phyloP scores from a whole-genome alignment of 1,140 invertebrate genomes.

The Caenorhabditis latens region DNA sequence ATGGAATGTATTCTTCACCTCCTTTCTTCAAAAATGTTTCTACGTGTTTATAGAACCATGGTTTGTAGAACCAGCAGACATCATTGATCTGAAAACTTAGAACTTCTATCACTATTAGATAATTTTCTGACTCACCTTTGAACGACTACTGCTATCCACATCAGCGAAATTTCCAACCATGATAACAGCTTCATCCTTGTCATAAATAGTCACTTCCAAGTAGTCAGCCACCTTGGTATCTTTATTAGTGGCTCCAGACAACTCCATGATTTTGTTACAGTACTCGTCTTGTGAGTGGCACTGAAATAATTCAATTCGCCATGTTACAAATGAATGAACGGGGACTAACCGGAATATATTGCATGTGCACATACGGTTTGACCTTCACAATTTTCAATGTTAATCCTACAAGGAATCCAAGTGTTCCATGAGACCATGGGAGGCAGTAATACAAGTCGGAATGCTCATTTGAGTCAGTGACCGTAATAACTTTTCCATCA shows the following conservation, averaged over 20 bases:
- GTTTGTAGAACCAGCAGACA: constrained; percentile 81
- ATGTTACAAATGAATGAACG: neutral
- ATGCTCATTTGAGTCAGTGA: constrained; percentile 79
- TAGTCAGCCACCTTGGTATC: constrained; percentile 79
- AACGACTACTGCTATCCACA: constrained; percentile 71
- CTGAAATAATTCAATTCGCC: constrained; percentile 54
- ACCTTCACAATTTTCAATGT: constrained; percentile 79
- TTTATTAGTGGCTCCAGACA: constrained; percentile 79
- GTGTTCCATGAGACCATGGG: constrained; percentile 81
- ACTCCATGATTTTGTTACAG: constrained; percentile 80
- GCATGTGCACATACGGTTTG: constrained; percentile 80
- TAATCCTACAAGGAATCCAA: constrained; percentile 81
- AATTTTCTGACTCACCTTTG: constrained; percentile 64
- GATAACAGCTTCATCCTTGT: constrained; percentile 80
- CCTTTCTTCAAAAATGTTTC: constrained; percentile 80
- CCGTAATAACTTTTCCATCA: constrained; percentile 80
- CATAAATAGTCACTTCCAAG: constrained; percentile 81
- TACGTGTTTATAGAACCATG: constrained; percentile 83
- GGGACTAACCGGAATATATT: constrained; percentile 80
- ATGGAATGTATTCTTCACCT: constrained; percentile 80
- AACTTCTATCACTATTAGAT: too few species aligned
- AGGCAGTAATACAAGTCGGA: constrained; percentile 80
- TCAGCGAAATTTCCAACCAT: constrained; percentile 81
- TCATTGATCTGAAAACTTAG: constrained; percentile 79
- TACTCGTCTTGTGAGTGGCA: constrained; percentile 79